Conservation (phyloP, 1,140 invertebrate species). For the Procambarus virginalis region DNA sequence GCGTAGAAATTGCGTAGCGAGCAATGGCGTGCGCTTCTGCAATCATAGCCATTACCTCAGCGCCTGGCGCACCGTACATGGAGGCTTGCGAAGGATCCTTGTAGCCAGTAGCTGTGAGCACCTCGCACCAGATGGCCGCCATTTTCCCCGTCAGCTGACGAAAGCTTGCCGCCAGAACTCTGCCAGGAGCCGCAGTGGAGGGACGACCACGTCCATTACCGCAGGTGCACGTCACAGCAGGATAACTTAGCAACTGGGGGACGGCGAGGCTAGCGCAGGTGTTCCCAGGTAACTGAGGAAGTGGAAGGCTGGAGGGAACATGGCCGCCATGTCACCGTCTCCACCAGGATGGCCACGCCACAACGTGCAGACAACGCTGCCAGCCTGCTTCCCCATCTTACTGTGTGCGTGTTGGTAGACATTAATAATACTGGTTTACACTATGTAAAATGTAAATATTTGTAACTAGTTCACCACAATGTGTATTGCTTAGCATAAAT, state of each 20-base stretch:
- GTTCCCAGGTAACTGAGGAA: background rate
- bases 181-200: background rate
- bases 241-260: background rate
- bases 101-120: background rate
- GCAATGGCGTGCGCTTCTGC: background rate
- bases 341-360: too few relatives aligned
- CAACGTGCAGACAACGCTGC: too few relatives aligned
- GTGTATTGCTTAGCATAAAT: too few relatives aligned
- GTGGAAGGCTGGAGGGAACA: too few relatives aligned
- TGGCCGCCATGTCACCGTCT: too few relatives aligned
- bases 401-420: too few relatives aligned
- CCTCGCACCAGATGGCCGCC: background rate
- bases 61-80: background rate
- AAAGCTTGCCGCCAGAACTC: background rate
- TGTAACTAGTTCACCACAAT: too few relatives aligned
- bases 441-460: too few relatives aligned
- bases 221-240: conserved; percentile 10
- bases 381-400: too few relatives aligned
- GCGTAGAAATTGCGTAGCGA: background rate
- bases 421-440: too few relatives aligned
- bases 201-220: conserved; percentile 21
- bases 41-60: conserved; percentile 21
- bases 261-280: background rate
- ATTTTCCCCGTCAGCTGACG: background rate
- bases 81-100: background rate